Conservation (phyloP, 2,888 invertebrate genomes). For the Coenonympha arcania region DNA sequence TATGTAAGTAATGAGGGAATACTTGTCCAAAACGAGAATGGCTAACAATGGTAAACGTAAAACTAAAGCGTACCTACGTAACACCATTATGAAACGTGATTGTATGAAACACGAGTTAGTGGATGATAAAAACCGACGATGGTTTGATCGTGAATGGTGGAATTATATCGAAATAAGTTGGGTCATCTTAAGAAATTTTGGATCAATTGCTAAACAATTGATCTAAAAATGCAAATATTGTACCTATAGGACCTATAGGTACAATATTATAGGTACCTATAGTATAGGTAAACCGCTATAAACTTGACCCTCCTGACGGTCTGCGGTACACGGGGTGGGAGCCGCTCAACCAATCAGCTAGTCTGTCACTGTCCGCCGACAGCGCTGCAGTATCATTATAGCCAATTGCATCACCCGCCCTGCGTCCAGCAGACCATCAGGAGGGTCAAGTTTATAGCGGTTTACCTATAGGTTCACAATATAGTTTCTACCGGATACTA, state of each 20-base stretch:
- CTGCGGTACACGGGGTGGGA: too few species aligned
- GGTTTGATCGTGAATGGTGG: neutral
- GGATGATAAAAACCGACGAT: slow-evolving; percentile 5
- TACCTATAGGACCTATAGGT: neutral
- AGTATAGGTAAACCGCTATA: too few species aligned
- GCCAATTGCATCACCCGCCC: too few species aligned
- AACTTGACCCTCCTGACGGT: too few species aligned
- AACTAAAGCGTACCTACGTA: slow-evolving; percentile 19
- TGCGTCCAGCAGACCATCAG: too few species aligned
- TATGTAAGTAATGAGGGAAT: slow-evolving; percentile 8
- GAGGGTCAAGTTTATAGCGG: too few species aligned
- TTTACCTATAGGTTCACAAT: too few species aligned
- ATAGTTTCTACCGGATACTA: too few species aligned
- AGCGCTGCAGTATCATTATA: too few species aligned
- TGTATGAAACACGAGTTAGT: slow-evolving; percentile 5
- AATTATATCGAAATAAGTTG: slow-evolving; percentile 1
- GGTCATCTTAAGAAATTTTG: neutral
- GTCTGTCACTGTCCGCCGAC: too few species aligned
- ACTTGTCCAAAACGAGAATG: slow-evolving; percentile 7
- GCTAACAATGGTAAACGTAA: slow-evolving; percentile 15
- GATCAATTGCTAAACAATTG: neutral
- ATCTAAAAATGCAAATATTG: neutral
- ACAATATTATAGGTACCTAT: too few species aligned
- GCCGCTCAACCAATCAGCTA: too few species aligned
- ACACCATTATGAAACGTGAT: slow-evolving; percentile 13